A percentile compares a stretch with the other conserved stretches of the same genome.
These are phyloP conservation scores for Folsomia candida DNA, from an alignment of 2,888 invertebrate species.

Conservation along the genomic window DNA sequence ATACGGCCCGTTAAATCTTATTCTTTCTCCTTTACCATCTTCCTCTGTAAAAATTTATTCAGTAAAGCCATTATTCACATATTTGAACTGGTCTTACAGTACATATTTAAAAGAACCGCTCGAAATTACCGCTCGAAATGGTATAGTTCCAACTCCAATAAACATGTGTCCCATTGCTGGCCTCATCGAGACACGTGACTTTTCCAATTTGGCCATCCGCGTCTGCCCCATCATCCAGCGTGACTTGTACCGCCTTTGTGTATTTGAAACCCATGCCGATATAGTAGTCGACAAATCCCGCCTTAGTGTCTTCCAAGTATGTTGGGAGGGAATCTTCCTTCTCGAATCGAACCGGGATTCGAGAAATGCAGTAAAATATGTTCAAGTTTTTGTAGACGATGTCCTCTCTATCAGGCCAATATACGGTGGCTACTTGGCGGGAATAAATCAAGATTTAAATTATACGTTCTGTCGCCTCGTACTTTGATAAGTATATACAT, in stretches of 20 bases:
- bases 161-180: not conserved
- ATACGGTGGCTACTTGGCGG: no score
- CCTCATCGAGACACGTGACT: not conserved
- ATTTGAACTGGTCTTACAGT: no score
- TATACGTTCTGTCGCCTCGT: no score
- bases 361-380: not conserved
- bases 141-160: not conserved
- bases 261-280: not conserved
- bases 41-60: no score
- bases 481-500: no score
- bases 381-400: not conserved
- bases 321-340: not conserved
- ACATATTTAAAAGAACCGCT: no score
- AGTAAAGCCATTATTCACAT: no score
- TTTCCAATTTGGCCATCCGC: not conserved
- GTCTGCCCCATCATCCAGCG: not conserved
- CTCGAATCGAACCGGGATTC: not conserved
- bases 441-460: no score
- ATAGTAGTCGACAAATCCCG: not conserved
- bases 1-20: not conserved
- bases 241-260: not conserved
- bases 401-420: not conserved
- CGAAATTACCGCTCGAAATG: not conserved
- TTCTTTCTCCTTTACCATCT: no score
- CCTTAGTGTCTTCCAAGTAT: not conserved